Conservation (phyloP, 92 coral and sea anemone genomes). For the Epizoanthus ramosus region DNA sequence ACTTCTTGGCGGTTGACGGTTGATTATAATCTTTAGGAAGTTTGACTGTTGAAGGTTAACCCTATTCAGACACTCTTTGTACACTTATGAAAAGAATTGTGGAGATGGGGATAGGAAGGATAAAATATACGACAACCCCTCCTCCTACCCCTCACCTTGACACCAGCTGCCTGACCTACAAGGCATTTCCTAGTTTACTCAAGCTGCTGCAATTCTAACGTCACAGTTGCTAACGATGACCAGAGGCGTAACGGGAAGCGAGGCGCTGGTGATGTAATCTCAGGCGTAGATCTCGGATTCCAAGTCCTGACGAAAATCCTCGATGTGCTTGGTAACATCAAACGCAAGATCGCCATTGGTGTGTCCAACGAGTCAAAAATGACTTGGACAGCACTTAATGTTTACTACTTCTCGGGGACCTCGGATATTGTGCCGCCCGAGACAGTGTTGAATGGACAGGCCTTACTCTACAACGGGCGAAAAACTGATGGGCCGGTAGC, state of each 20-base stretch:
- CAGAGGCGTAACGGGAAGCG: neutral
- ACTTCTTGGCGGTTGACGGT: too few species aligned
- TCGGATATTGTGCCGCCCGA: conserved; percentile 37
- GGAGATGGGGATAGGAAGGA: too few species aligned
- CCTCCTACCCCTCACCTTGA: too few species aligned
- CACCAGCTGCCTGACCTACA: too few species aligned
- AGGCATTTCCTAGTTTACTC: too few species aligned
- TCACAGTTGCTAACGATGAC: too few species aligned
- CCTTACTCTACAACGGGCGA: conserved; percentile 43
- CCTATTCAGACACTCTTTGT: too few species aligned
- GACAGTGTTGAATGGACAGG: conserved; percentile 11
- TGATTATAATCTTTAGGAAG: too few species aligned
- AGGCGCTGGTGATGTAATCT: neutral
- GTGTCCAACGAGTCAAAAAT: conserved; percentile 28
- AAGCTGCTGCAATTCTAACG: too few species aligned
- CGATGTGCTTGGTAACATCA: conserved; percentile 9
- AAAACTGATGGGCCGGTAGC: conserved; percentile 55
- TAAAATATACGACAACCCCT: too few species aligned
- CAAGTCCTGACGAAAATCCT: conserved; percentile 27
- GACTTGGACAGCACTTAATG: conserved; percentile 39
- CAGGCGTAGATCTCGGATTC: conserved; percentile 10
- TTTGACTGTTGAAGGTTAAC: too few species aligned
- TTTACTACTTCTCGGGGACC: conserved; percentile 44
- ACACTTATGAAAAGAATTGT: too few species aligned
- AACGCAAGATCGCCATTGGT: conserved; percentile 53